These are phyloP conservation scores for Enteromius fasciolatus DNA, from an alignment of 2,797 vertebrate genomes.

Conservation along the genomic window DNA sequence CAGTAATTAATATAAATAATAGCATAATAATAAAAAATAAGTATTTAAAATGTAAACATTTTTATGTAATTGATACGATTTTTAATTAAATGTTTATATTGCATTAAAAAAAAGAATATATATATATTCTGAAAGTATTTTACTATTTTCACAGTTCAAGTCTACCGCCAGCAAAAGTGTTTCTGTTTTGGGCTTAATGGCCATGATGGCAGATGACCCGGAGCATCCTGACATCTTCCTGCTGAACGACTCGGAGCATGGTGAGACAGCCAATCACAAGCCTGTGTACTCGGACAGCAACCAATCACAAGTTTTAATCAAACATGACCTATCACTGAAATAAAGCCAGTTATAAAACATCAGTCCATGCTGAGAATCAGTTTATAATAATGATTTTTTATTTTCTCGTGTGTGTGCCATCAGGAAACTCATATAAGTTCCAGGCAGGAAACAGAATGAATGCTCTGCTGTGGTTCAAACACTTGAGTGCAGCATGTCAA, in stretches of 20 bases:
- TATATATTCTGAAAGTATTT: neutral
- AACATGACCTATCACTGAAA: neutral
- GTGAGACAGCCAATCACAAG: conserved; percentile 71
- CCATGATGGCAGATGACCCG: conserved; percentile 96
- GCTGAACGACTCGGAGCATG: conserved; percentile 94
- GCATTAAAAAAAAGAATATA: neutral
- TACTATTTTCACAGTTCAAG: conserved; percentile 85
- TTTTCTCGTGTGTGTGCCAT: conserved; percentile 31
- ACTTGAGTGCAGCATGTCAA: conserved; percentile 95
- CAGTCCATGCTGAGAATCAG: neutral
- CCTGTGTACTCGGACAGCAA: conserved; percentile 14
- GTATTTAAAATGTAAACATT: neutral
- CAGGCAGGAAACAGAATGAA: conserved; percentile 94
- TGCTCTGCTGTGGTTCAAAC: conserved; percentile 96
- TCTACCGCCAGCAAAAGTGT: conserved; percentile 91
- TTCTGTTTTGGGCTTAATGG: conserved; percentile 95
- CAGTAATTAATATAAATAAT: neutral
- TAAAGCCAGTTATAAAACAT: neutral
- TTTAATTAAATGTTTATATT: neutral
- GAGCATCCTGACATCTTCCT: conserved; percentile 96
- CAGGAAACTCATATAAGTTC: conserved; percentile 99
- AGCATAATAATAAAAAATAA: neutral
- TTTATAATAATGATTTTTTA: neutral
- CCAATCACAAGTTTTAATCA: neutral
- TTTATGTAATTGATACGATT: neutral